Base-by-base conservation (phyloP, 2,113 vertebrate genomes). In the Fregetta grallaria region DNA sequence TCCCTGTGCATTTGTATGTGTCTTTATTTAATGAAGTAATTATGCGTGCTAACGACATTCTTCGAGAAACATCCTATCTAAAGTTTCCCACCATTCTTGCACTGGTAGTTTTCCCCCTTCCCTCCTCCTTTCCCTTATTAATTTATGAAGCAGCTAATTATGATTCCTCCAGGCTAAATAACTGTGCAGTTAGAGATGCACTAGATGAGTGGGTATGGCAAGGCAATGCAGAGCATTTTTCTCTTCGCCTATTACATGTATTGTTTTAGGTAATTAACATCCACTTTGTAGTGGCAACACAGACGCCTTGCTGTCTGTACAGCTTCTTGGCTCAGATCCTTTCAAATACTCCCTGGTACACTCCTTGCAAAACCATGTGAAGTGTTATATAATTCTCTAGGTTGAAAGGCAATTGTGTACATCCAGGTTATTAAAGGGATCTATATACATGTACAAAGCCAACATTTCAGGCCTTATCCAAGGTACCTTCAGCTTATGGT, bases 211-310 rank as follows among this genome's bases (percentile, higher is more conserved):
- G 97, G 98, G 94, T 97, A 96, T 91, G 92, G 95, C 97, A 97
- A 96, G 90, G 94, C 96, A 97, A 95, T 73, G 94, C 96, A 91
- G 96, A 98, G 98, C 95, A 95, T 98, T 98, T 98, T 98, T 98
- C 88, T 97, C 98, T 95, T 96, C 93, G 98, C 98, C 98, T 98
- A 98, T 98, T 98, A 98, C 98, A 97, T 97, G 98, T 98, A 98
- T 98, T 98, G 98, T 98, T 98, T 98, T 98, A 98, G 98, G 98
- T 98, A 98, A 98, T 98, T 98, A 98, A 98, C 98, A 98, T 98
- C 98, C 98, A 98, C 98, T 98, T 98, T 98, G 98, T 98, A 98
- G 98, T 98, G 98, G 98, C 98, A 98, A 98, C 98, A 96, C 98
- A 97, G 98, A 98, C 98, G 98, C 98, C 98, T 98, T 97, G 89